These are phyloP conservation scores for Pyralis farinalis DNA, from an alignment of 2,888 invertebrate genomes.

Conservation along the genomic window DNA sequence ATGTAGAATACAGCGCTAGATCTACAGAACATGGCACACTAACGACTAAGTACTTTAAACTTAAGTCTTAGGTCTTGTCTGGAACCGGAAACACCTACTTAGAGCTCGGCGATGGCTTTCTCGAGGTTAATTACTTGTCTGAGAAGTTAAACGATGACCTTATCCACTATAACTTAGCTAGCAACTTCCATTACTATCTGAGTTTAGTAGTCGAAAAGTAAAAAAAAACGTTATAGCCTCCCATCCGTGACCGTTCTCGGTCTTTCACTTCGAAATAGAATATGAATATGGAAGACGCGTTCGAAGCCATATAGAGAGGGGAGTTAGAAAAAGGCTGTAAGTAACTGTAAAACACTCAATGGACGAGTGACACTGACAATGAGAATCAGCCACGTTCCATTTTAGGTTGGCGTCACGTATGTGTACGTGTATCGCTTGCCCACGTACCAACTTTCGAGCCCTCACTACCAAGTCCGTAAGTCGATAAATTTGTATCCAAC, in stretches of 20 bases:
- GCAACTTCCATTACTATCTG: constrained; percentile 11
- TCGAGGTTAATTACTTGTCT: constrained; percentile 45
- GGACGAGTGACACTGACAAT: constrained; percentile 70
- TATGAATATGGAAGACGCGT: constrained; percentile 69
- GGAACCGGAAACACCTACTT: constrained; percentile 47
- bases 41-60: constrained; percentile 56
- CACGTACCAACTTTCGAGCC: constrained; percentile 66
- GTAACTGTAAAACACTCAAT: constrained; percentile 74
- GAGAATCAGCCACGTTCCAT: constrained; percentile 48
- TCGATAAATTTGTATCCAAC: too few species aligned
- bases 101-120: constrained; percentile 45
- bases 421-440: constrained; percentile 54
- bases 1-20: not conserved
- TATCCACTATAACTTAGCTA: constrained; percentile 8
- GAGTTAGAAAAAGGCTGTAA: constrained; percentile 58
- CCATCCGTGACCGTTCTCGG: constrained; percentile 30
- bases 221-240: constrained; percentile 27
- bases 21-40: constrained; percentile 36
- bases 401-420: constrained; percentile 65
- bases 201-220: constrained; percentile 18
- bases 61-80: constrained; percentile 39
- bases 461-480: constrained; percentile 33
- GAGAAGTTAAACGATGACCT: constrained; percentile 24
- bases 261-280: constrained; percentile 51
- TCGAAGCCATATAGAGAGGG: constrained; percentile 47